Evolutionary conservation across 2,113 vertebrate species (phyloP).

Genomic region (Chaetops frenatus): DNA sequence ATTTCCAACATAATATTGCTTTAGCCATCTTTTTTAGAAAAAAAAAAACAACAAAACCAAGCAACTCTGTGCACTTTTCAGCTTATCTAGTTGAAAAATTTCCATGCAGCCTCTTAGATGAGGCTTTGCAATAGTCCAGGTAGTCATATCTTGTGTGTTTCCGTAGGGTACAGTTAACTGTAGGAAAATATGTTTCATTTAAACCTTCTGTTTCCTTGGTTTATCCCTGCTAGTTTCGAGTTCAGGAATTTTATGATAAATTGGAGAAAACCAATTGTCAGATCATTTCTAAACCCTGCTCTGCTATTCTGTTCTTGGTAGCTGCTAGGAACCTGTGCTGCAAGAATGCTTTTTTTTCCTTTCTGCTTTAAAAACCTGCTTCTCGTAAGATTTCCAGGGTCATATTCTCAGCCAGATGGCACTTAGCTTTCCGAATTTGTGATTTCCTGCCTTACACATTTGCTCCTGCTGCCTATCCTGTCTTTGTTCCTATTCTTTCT

Average conservation of each 20-base stretch:
- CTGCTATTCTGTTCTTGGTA: background rate
- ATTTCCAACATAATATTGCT: background rate
- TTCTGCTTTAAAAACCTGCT: background rate
- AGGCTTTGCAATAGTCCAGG: background rate
- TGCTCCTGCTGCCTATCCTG: background rate
- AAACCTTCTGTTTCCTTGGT: background rate
- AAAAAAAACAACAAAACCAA: background rate
- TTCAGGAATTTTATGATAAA: background rate
- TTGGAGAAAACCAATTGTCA: background rate
- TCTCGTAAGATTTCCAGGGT: background rate
- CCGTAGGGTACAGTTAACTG: background rate
- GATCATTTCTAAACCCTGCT: background rate
- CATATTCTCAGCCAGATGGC: background rate
- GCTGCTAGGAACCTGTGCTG: background rate
- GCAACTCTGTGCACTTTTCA: background rate
- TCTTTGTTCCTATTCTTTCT: background rate
- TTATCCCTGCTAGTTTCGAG: background rate
- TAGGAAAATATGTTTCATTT: background rate
- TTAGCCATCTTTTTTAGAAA: background rate
- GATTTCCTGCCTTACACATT: background rate
- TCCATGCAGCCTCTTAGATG: background rate
- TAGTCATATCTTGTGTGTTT: background rate
- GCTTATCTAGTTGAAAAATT: background rate
- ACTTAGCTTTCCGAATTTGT: background rate
- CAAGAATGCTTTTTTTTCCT: background rate